A percentile compares a stretch with the other conserved stretches of the same genome.
Evolutionary conservation across 2,113 vertebrate species (phyloP).

Genomic region (Symphodus melops): DNA sequence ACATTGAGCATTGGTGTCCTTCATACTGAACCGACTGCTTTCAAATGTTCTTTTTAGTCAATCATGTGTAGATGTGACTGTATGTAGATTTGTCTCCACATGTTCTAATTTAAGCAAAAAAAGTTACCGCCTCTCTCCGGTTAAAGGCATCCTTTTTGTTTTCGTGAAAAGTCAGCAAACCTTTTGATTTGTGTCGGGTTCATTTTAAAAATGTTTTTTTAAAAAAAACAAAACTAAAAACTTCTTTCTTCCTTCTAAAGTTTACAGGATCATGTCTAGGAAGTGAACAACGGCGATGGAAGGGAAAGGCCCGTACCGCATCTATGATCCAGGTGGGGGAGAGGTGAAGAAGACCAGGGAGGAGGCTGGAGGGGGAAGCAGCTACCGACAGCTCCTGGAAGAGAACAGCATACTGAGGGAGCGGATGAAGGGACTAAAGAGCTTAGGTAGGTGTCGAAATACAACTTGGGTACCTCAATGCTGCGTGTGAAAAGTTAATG

Average conservation of each 20-base stretch:
- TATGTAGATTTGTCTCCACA: neutral
- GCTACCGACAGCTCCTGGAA: conserved; percentile 91
- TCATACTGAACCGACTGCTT: neutral
- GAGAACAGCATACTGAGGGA: conserved; percentile 92
- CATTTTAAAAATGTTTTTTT: neutral
- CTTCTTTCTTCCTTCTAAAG: conserved; percentile 35
- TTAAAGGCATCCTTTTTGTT: conserved; percentile 5
- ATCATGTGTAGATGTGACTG: neutral
- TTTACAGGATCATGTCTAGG: conserved; percentile 74
- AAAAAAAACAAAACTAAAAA: conserved; percentile 2
- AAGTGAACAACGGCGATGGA: conserved; percentile 88
- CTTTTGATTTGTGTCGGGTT: neutral
- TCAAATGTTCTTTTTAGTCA: neutral
- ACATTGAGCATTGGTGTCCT: neutral
- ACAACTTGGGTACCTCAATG: conserved; percentile 13
- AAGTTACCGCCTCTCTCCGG: neutral
- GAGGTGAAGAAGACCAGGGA: conserved; percentile 85
- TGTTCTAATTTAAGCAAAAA: neutral
- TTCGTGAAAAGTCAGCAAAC: conserved; percentile 12
- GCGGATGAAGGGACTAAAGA: conserved; percentile 96
- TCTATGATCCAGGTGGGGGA: conserved; percentile 95
- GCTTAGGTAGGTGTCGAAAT: conserved; percentile 86
- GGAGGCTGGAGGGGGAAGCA: conserved; percentile 74
- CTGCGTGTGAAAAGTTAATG: neutral
- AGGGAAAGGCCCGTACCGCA: conserved; percentile 94